Base-by-base conservation (phyloP, 2,888 invertebrate genomes). In the Glaucopsyche alexis region DNA sequence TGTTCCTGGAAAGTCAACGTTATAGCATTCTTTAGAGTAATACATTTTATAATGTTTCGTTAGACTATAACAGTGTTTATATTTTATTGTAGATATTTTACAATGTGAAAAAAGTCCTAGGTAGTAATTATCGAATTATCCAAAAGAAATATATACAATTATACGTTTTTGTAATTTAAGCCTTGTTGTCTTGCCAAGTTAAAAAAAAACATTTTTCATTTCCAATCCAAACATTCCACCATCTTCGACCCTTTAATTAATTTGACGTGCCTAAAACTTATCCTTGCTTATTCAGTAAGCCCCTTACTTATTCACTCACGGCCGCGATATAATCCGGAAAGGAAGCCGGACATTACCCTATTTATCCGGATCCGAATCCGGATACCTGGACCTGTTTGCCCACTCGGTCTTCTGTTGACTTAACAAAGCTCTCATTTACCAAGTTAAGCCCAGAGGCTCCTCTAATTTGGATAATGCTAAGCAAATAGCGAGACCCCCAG, bases 341-440 rank as follows among this genome's bases (percentile, higher is more conserved):
- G 29, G 19, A 16, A 47, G 69, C 11, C 69, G 13, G 67, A 19
- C 19, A 45, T 42, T 42, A 19, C 67, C 67, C 16, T 71, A 45
- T 64, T 49, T 74, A 67, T 69, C 74, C 38, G 73, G 67, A 73
- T 75, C 77, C 78, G 78, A 77, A 76, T 72, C 76, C 74, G 76
- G 76, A 73, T 60, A 60, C 13, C 74, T 75, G 76, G 74, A 78
- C 75, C 78, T 86, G 82, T 87, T 86, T 87, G 81, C 75, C 71
- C 76, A 77, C 79, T 80, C 78, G 81, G 79, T 84, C 80, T 80
- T 79, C 80, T 87, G 84, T 90, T 87, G 87, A 83, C 85, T 83
- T 81, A 87, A 86, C 82, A 84, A 85, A 82, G 81, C 85, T 86
- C 89, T 87, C 88, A 87, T 90, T 90, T 90, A 87, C 84, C 81